These are phyloP conservation scores for Botia kubotai DNA, from an alignment of 2,797 vertebrate genomes.

Conservation along the genomic window DNA sequence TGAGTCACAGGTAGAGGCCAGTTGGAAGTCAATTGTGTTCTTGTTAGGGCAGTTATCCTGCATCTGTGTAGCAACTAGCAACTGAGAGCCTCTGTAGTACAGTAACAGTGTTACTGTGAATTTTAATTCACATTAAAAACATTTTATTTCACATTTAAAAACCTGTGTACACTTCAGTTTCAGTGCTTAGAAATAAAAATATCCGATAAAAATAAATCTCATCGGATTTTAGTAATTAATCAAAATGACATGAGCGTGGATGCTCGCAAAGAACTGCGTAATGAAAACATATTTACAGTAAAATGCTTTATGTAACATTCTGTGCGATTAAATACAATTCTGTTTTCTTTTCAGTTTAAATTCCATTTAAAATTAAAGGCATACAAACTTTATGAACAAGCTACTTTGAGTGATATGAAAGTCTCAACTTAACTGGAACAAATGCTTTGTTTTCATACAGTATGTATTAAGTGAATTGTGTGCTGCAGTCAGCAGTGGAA, in stretches of 20 bases:
- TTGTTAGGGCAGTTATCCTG: conserved; percentile 13
- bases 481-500: conserved; percentile 37
- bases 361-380: conserved; percentile 12
- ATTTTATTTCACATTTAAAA: background rate
- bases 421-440: conserved; percentile 23
- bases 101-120: background rate
- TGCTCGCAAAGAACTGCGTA: conserved; percentile 1
- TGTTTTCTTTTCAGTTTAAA: conserved; percentile 17
- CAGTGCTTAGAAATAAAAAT: background rate
- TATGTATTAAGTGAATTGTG: conserved; percentile 48
- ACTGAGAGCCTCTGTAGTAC: conserved; percentile 7
- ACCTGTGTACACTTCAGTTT: background rate
- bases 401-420: conserved; percentile 5
- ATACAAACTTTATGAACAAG: conserved; percentile 36
- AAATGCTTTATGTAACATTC: conserved; percentile 6
- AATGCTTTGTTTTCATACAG: conserved; percentile 18
- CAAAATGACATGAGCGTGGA: background rate
- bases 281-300: background rate
- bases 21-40: background rate
- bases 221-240: background rate
- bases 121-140: background rate
- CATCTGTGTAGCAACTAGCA: conserved; percentile 13
- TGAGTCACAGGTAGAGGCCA: conserved; percentile 37
- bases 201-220: too few relatives aligned
- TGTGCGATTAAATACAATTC: background rate